A percentile compares a stretch with the other conserved stretches of the same genome.
phyloP scores from a whole-genome alignment of 2,113 vertebrate species.

The Notothenia rossii region DNA sequence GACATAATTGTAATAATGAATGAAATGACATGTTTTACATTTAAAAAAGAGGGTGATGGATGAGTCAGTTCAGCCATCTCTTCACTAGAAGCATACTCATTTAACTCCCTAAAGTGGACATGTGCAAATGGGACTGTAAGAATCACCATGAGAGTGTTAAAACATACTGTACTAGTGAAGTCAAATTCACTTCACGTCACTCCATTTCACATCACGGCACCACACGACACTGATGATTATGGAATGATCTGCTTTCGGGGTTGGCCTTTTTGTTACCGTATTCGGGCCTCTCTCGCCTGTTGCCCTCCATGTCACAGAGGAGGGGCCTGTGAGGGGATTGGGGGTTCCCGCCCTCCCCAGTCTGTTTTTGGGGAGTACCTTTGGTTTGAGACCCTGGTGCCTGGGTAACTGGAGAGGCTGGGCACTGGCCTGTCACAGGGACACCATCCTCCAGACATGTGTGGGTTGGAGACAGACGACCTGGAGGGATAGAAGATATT shows the following conservation, averaged over 20 bases:
- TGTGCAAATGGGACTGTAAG: not conserved
- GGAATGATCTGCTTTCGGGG: conserved; percentile 56
- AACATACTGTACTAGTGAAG: conserved; percentile 14
- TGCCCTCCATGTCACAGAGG: conserved; percentile 88
- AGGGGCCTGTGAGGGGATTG: conserved; percentile 84
- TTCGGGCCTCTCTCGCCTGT: conserved; percentile 86
- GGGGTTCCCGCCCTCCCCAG: conserved; percentile 78
- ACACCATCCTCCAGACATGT: conserved; percentile 86
- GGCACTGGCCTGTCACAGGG: conserved; percentile 82
- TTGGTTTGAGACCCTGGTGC: conserved; percentile 79
- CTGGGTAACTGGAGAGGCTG: conserved; percentile 72
- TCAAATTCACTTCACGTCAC: conserved; percentile 42
- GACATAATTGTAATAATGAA: not conserved
- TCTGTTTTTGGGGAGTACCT: conserved; percentile 82
- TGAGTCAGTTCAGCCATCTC: conserved; percentile 39
- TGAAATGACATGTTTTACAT: not conserved
- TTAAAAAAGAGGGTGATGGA: conserved; percentile 37
- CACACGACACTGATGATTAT: conserved; percentile 61
- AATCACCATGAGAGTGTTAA: conserved; percentile 14
- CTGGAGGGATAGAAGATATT: conserved; percentile 62
- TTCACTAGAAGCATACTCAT: conserved; percentile 51
- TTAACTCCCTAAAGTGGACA: not conserved
- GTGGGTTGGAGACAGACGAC: conserved; percentile 84
- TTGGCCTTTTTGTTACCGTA: conserved; percentile 83
- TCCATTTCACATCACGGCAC: conserved; percentile 34